These are phyloP conservation scores for Sternarchorhynchus goeldii DNA, from an alignment of 2,797 vertebrate species.

Conservation along the genomic window DNA sequence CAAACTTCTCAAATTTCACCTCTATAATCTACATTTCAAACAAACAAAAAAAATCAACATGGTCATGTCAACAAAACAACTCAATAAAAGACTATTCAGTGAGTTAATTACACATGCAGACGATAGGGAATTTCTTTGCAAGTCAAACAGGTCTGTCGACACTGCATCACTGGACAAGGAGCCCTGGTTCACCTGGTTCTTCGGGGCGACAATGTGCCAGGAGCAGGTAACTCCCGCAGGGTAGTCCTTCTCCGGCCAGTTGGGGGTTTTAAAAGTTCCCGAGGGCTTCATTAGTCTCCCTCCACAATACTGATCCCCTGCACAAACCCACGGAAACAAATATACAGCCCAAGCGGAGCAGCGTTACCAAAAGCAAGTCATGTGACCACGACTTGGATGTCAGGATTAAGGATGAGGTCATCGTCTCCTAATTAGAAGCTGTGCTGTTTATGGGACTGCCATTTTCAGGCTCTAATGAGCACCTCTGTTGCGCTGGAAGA, in stretches of 20 bases:
- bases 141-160: neutral
- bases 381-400: neutral
- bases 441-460: slow-evolving; percentile 29
- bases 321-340: slow-evolving; percentile 19
- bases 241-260: slow-evolving; percentile 97
- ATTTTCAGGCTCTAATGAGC: slow-evolving; percentile 39
- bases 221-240: slow-evolving; percentile 93
- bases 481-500: slow-evolving; percentile 39
- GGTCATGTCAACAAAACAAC: too few relatives aligned
- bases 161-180: neutral
- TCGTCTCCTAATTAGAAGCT: slow-evolving; percentile 26
- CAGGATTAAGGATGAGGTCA: slow-evolving; percentile 29
- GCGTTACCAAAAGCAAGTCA: slow-evolving; percentile 12
- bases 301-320: slow-evolving; percentile 96
- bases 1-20: slow-evolving; percentile 96
- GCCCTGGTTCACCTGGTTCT: slow-evolving; percentile 84
- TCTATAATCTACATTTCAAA: slow-evolving; percentile 82
- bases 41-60: neutral
- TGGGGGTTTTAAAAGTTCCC: slow-evolving; percentile 93
- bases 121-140: neutral
- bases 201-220: slow-evolving; percentile 95
- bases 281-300: slow-evolving; percentile 86
- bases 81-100: neutral
- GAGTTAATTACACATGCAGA: neutral
- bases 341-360: slow-evolving; percentile 6